These are phyloP conservation scores for Nomada goodeniana DNA, from an alignment of 2,888 invertebrate genomes.

Conservation along the genomic window DNA sequence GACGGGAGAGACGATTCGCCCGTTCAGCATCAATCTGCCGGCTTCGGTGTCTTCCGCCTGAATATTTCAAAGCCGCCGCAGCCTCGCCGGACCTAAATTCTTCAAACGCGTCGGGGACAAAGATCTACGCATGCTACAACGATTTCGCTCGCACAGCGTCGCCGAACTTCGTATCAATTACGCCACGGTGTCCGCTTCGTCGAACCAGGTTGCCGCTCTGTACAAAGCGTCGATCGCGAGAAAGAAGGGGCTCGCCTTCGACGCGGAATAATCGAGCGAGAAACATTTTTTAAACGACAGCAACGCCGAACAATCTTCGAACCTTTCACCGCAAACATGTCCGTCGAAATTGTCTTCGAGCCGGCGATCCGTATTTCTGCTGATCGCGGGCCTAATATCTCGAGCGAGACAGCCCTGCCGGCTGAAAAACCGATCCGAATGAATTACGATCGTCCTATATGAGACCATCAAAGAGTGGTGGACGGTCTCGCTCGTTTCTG, in stretches of 20 bases:
- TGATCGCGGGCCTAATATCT: conserved; percentile 38
- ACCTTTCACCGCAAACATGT: background rate
- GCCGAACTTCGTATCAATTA: background rate
- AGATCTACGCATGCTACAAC: background rate
- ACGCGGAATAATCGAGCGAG: too few species aligned
- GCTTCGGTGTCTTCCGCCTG: background rate
- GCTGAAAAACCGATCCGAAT: conserved; percentile 53
- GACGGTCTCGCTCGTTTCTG: conserved; percentile 8
- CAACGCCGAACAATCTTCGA: background rate
- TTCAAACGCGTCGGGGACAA: background rate
- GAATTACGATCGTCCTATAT: conserved; percentile 63
- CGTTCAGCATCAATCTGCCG: conserved; percentile 16
- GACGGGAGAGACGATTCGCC: conserved; percentile 25
- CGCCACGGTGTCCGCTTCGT: too few species aligned
- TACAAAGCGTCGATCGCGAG: background rate
- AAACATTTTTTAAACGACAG: background rate
- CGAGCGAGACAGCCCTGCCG: background rate
- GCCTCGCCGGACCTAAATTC: background rate
- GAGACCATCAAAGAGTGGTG: conserved; percentile 1
- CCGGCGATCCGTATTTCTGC: conserved; percentile 4
- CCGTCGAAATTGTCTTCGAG: background rate
- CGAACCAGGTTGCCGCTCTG: too few species aligned
- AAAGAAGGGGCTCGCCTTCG: background rate
- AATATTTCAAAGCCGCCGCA: conserved; percentile 11
- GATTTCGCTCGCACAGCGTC: background rate